Base-by-base conservation (phyloP, 2,888 invertebrate species). In the Eubasilissa splendida region DNA sequence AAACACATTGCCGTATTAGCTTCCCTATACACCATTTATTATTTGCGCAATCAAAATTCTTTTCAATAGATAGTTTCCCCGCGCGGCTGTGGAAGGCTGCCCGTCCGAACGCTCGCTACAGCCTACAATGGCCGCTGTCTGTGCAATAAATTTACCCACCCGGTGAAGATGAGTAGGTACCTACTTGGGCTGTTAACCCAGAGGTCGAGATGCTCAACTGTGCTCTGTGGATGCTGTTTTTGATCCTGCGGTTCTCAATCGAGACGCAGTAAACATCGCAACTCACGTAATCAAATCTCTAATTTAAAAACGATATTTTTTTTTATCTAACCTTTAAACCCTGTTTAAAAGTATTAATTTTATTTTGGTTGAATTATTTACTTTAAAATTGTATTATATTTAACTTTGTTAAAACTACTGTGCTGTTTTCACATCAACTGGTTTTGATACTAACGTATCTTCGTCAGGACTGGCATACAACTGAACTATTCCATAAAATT, bases 21-120 rank as follows among this genome's bases (percentile, higher is more conserved):
- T 78, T 70, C 77, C 66, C 82, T 56, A n/a, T 79, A 71, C 33
- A 77, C n/a, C 63, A 50, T 77, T 76, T 71, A 65, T 78, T 80
- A 70, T 75, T 31, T 60, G 65, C 53, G 71, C 76, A 73, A 83
- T 83, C 80, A 81, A 83, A 83, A 79, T 79, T 54, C 79, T 83
- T 83, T 82, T 83, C 65, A 82, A 53, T 12, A 54, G n/a, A 59
- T n/a, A 56, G 71, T 60, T 70, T 78, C 78, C 79, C 65, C 58
- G 77, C 76, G 65, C 52, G 63, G 58, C 22, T 53, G 60, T 71
- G 80, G 77, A 82, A 82, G 63, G 83, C 8, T 78, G 50, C 79
- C 59, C 76, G 75, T 31, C 58, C 76, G 79, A 71, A 54, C 54
- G 33, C 71, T 60, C 63, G 66, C 66, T 12, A 52, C n/a, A 66